A percentile compares a stretch with the other conserved stretches of the same genome.
Evolutionary conservation across 2,888 invertebrate genomes (phyloP).

Genomic region (Nephrotoma flavescens): DNA sequence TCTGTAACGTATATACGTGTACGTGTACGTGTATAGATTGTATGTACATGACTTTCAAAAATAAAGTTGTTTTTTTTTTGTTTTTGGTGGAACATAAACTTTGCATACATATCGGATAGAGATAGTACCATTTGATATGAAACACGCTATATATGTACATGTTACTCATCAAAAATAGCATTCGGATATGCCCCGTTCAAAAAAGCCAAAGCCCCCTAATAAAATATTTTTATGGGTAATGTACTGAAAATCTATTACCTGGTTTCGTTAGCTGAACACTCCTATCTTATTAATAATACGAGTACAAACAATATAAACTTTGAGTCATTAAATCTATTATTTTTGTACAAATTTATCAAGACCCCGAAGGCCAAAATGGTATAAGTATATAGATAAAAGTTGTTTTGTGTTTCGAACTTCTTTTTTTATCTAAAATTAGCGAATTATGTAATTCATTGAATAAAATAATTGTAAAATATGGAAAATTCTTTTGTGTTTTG

Average conservation of each 20-base stretch:
- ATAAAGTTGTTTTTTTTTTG: background rate
- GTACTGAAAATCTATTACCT: background rate
- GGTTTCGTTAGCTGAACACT: background rate
- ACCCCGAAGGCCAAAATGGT: background rate
- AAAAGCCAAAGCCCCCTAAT: background rate
- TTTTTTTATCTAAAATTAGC: background rate
- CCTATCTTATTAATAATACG: background rate
- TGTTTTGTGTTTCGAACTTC: background rate
- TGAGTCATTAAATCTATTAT: background rate
- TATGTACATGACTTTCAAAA: background rate
- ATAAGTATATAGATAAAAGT: background rate
- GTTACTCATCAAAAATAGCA: background rate
- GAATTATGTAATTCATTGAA: background rate
- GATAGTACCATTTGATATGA: background rate
- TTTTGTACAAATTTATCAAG: background rate
- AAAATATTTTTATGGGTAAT: background rate
- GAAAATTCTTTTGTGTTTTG: background rate
- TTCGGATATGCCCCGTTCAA: background rate
- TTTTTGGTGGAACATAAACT: background rate
- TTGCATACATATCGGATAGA: background rate
- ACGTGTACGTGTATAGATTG: background rate
- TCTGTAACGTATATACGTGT: background rate
- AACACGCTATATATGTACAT: background rate
- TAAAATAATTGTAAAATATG: background rate
- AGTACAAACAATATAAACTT: background rate